Evolutionary conservation across 2,113 vertebrate species (phyloP).

Genomic region (Dicentrarchus labrax): DNA sequence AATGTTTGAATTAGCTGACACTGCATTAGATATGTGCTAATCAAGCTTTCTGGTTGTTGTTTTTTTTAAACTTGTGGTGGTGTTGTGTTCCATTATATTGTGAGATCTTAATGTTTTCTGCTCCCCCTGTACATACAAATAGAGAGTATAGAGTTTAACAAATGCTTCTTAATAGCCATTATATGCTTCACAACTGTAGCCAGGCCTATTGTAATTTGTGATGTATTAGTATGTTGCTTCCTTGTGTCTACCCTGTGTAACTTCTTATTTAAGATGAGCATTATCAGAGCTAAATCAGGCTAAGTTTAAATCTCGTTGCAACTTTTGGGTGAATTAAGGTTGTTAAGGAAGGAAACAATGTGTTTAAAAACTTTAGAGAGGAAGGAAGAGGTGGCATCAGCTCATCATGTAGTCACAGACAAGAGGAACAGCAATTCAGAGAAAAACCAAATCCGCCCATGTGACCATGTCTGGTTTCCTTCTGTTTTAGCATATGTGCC

Average conservation of each 20-base stretch:
- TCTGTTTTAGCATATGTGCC: conserved; percentile 66
- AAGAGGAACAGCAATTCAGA: conserved; percentile 82
- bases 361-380: conserved; percentile 3
- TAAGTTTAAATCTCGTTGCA: not conserved
- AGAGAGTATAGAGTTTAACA: not conserved
- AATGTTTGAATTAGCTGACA: too few relatives aligned
- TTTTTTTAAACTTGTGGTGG: not conserved
- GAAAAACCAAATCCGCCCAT: conserved; percentile 86
- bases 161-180: not conserved
- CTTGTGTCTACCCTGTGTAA: too few relatives aligned
- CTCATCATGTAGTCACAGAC: conserved; percentile 43
- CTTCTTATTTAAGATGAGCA: too few relatives aligned
- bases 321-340: not conserved
- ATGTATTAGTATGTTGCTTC: too few relatives aligned
- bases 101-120: not conserved
- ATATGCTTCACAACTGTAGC: not conserved
- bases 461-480: conserved; percentile 85
- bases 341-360: conserved; percentile 28
- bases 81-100: not conserved
- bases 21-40: not conserved
- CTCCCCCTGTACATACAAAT: not conserved
- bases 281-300: too few relatives aligned
- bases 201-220: too few relatives aligned
- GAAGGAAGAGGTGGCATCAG: conserved; percentile 74
- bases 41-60: not conserved